phyloP scores from a whole-genome alignment of 2,113 vertebrate species.

The Dicerorhinus sumatrensis region DNA sequence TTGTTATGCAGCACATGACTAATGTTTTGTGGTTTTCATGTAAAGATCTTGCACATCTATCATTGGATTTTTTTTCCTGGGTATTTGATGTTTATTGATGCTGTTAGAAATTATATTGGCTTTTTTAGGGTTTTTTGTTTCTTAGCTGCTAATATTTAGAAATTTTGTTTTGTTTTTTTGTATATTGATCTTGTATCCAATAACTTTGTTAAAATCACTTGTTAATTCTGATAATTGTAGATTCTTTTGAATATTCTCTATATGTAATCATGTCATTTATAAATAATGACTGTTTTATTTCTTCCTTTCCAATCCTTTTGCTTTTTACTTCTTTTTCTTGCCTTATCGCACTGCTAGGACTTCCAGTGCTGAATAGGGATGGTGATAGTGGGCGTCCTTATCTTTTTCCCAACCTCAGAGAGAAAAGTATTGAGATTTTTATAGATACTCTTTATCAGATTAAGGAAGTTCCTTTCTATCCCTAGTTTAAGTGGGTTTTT shows the following conservation, averaged over 20 bases:
- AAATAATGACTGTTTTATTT: background rate
- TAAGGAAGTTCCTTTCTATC: background rate
- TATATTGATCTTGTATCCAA: background rate
- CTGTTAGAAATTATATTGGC: background rate
- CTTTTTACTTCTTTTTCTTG: background rate
- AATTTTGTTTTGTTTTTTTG: background rate
- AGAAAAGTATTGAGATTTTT: background rate
- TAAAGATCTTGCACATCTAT: background rate
- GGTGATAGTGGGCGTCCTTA: background rate
- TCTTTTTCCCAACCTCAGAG: background rate
- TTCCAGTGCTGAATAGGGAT: background rate
- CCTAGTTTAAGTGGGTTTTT: background rate
- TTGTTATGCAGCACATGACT: too few species aligned
- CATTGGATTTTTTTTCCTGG: background rate
- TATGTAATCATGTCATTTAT: background rate
- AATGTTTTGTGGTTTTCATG: background rate
- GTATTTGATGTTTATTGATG: background rate
- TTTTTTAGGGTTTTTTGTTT: background rate
- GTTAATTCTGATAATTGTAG: background rate
- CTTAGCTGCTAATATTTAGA: background rate
- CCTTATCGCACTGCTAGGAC: background rate
- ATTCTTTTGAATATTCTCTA: background rate
- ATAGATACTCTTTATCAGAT: background rate
- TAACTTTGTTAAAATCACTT: background rate
- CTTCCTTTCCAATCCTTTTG: background rate